These are phyloP conservation scores for Listronotus oregonensis DNA, from an alignment of 1,140 invertebrate genomes.

Conservation along the genomic window DNA sequence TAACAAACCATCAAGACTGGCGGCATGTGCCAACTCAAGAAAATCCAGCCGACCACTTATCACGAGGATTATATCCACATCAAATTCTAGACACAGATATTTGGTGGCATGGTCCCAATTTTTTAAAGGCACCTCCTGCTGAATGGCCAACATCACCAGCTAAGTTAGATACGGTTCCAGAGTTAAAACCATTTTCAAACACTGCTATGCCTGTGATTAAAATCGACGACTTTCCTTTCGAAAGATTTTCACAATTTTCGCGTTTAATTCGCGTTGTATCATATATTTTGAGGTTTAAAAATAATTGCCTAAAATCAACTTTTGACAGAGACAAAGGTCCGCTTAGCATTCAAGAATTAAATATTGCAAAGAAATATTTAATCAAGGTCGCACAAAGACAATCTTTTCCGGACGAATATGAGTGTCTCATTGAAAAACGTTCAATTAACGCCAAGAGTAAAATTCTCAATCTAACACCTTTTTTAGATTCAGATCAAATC, in stretches of 20 bases:
- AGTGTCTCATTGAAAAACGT: slow-evolving; percentile 2
- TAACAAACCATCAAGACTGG: slow-evolving; percentile 34
- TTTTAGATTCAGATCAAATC: slow-evolving; percentile 51
- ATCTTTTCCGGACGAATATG: slow-evolving; percentile 17
- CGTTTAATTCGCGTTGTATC: background rate
- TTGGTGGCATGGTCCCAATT: slow-evolving; percentile 40
- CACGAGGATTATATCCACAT: slow-evolving; percentile 36
- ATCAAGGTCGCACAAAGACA: slow-evolving; percentile 6
- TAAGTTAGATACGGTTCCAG: slow-evolving; percentile 9
- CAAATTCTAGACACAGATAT: slow-evolving; percentile 21
- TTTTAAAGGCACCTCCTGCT: too few relatives aligned
- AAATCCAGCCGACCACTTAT: slow-evolving; percentile 48
- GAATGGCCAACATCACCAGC: background rate
- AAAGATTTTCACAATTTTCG: slow-evolving; percentile 16
- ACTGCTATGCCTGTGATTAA: background rate
- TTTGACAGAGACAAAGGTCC: too few relatives aligned
- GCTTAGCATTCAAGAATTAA: background rate
- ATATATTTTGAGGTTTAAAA: slow-evolving; percentile 7
- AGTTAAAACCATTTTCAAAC: background rate
- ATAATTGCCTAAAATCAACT: too few relatives aligned
- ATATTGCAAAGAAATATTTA: background rate
- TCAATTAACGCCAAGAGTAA: slow-evolving; percentile 25
- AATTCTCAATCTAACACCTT: slow-evolving; percentile 49
- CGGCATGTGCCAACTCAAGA: slow-evolving; percentile 41
- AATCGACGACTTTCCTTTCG: slow-evolving; percentile 5